Evolutionary conservation across 2,797 vertebrate genomes (phyloP).

Genomic region (Benthosema pterotum): DNA sequence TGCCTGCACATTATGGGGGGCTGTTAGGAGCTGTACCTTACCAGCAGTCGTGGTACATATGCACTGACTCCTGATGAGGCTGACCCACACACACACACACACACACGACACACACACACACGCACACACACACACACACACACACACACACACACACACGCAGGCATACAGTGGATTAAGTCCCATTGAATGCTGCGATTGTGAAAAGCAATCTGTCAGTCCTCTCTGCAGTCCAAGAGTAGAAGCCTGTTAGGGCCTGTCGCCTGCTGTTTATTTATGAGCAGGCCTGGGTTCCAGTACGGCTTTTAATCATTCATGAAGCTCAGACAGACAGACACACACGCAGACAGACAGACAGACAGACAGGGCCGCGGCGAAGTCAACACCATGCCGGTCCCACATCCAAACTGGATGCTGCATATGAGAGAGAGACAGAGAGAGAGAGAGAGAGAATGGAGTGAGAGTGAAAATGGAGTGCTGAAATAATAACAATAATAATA

Average conservation of each 20-base stretch:
- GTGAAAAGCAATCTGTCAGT: slow-evolving; percentile 71
- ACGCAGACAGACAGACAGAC: too few relatives aligned
- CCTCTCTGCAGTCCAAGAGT: slow-evolving; percentile 64
- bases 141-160: background rate
- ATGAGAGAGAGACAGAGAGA: background rate
- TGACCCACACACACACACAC: slow-evolving; percentile 34
- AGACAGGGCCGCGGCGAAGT: slow-evolving; percentile 58
- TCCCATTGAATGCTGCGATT: slow-evolving; percentile 71
- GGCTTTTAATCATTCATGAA: slow-evolving; percentile 84
- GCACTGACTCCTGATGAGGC: slow-evolving; percentile 56
- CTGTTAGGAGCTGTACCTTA: slow-evolving; percentile 26
- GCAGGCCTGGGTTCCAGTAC: slow-evolving; percentile 70
- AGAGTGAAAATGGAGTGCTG: slow-evolving; percentile 27
- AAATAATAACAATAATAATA: slow-evolving; percentile 16
- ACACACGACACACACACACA: too few relatives aligned
- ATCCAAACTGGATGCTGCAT: slow-evolving; percentile 34
- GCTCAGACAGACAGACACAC: slow-evolving; percentile 53
- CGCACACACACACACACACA: too few relatives aligned
- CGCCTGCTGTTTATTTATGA: slow-evolving; percentile 85
- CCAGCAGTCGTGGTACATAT: slow-evolving; percentile 41
- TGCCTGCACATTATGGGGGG: slow-evolving; percentile 24
- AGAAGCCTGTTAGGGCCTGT: slow-evolving; percentile 64
- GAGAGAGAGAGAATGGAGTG: slow-evolving; percentile 15
- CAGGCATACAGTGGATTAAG: slow-evolving; percentile 63
- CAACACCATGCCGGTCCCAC: slow-evolving; percentile 68